Base-by-base conservation (phyloP, 2,113 vertebrate species). In the Stigmatopora argus region DNA sequence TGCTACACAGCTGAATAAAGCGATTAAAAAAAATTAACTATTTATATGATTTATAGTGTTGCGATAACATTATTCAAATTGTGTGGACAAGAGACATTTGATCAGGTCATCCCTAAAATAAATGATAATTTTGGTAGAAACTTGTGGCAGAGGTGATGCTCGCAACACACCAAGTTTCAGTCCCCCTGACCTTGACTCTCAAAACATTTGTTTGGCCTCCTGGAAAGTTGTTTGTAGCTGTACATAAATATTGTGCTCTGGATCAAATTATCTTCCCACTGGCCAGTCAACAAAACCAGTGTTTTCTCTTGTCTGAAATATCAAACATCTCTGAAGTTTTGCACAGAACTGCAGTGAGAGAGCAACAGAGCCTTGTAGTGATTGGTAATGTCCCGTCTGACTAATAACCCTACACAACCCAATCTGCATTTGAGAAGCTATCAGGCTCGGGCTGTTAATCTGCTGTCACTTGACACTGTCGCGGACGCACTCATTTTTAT, bases 261-360 rank as follows among this genome's bases (percentile, higher is more conserved):
- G 14, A 51, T 66, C 55, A 15, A 44, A 65, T 77, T 81, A 60
- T 58, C 52, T 72, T 72, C 23, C 41, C 71, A 49, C 66, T 46
- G 8, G 48, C 62, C 53, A 61, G 56, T 79, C 76, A 87, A 86
- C 82, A 73, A 71, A 47, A 52, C 62, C 65, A 72, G 62, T 44
- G 49, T 71, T 64, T 74, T 78, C 74, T 19, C 77, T 68, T 46
- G 69, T 84, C 66, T 83, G 65, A 70, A 71, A 81, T 82, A 77
- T 80, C 70, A 84, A 78, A 80, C 10, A 1, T 19, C 14, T 63
- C 41, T 71, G 57, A 74, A 64, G 58, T 58, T 57, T 77, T 48
- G 26, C n/a, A 31, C 26, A 49, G 52, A 66, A 69, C 62, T 48
- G 60, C 53, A 53, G 70, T 62, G 68, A 48, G 52, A 69, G 55